Evolutionary conservation across 1,140 invertebrate genomes (phyloP).

Genomic region (Bombus superbus): DNA sequence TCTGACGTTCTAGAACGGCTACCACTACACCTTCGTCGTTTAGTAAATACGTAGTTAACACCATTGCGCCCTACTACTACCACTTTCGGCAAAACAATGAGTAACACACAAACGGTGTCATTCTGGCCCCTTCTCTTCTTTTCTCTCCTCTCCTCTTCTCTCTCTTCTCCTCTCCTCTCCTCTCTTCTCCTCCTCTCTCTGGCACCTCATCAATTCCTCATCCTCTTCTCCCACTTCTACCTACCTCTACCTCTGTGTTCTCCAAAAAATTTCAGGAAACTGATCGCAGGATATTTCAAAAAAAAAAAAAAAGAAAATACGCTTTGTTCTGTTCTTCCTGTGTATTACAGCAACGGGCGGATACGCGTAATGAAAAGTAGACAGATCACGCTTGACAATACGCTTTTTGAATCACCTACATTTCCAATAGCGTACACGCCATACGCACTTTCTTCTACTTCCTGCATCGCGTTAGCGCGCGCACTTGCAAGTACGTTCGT

Average conservation of each 20-base stretch:
- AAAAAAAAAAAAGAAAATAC: not conserved
- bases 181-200: not conserved
- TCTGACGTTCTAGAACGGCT: slow-evolving; percentile 59
- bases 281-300: not conserved
- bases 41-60: slow-evolving; percentile 63
- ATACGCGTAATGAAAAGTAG: not conserved
- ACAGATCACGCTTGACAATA: not conserved
- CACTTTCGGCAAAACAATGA: slow-evolving; percentile 55
- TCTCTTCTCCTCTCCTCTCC: not conserved
- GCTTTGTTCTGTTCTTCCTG: not conserved
- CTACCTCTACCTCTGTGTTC: not conserved
- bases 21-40: slow-evolving; percentile 52
- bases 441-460: slow-evolving; percentile 15
- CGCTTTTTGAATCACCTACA: not conserved
- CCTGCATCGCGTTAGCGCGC: not conserved
- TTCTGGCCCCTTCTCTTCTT: slow-evolving; percentile 43
- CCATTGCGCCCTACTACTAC: slow-evolving; percentile 51
- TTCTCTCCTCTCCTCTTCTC: not conserved
- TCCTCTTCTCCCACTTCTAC: not conserved
- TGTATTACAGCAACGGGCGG: too few species aligned
- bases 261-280: slow-evolving; percentile 1
- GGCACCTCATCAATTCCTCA: slow-evolving; percentile 18
- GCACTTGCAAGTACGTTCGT: too few species aligned
- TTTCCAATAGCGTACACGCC: not conserved
- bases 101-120: slow-evolving; percentile 62